phyloP scores from a whole-genome alignment of 2,888 invertebrate genomes.

The Hydraecia micacea region DNA sequence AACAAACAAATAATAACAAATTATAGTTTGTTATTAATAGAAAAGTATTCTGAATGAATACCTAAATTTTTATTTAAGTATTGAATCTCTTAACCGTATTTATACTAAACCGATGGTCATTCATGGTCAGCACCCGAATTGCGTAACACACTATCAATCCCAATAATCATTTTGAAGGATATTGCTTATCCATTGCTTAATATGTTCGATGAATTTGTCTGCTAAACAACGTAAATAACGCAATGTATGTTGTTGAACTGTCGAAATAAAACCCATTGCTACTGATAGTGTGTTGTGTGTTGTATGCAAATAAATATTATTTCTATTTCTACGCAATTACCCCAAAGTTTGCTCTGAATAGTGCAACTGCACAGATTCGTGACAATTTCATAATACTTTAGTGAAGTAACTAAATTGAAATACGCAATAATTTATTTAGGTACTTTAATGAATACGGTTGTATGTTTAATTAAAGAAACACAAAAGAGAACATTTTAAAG shows the following conservation, averaged over 20 bases:
- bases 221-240: no score
- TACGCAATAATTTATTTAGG: not conserved
- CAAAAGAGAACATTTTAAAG: not conserved
- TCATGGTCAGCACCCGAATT: no score
- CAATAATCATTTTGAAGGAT: no score
- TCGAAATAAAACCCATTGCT: no score
- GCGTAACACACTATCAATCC: no score
- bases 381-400: not conserved
- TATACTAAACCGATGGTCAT: not conserved
- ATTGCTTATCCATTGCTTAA: no score
- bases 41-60: not conserved
- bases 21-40: not conserved
- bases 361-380: not conserved
- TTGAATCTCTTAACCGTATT: not conserved
- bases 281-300: no score
- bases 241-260: no score
- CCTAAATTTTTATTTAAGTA: not conserved
- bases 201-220: no score
- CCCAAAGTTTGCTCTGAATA: not conserved
- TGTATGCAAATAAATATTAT: no score
- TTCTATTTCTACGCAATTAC: no score
- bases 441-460: not conserved
- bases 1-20: no score
- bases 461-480: not conserved
- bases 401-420: not conserved